Evolutionary conservation across 2,888 invertebrate species (phyloP).

Genomic region (Hypolimnas misippus): DNA sequence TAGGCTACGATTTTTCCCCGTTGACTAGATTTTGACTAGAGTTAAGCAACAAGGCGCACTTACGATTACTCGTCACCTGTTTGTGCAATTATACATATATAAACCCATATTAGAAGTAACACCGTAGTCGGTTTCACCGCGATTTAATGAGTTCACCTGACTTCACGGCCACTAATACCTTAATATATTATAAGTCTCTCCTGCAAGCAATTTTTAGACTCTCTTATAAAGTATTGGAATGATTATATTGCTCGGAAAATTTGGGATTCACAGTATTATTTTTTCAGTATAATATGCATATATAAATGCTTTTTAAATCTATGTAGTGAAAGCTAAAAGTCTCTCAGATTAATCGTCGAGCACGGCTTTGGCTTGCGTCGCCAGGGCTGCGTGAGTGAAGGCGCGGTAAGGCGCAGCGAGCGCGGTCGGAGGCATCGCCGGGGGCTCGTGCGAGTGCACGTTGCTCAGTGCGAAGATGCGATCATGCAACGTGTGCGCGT

Average conservation of each 20-base stretch:
- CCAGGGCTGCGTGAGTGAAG: conserved; percentile 50
- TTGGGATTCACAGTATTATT: not conserved
- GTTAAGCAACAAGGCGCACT: not conserved
- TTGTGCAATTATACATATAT: conserved; percentile 32
- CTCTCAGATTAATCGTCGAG: conserved; percentile 61
- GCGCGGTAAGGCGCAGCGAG: conserved; percentile 49
- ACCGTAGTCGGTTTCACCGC: not conserved
- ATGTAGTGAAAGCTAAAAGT: not conserved
- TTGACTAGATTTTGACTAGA: conserved; percentile 39
- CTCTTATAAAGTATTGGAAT: not conserved
- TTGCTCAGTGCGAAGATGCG: conserved; percentile 79
- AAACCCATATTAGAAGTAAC: conserved; percentile 10
- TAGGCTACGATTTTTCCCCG: conserved; percentile 14
- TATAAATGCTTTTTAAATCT: conserved; percentile 12
- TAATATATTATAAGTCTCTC: not conserved
- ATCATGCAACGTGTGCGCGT: conserved; percentile 79
- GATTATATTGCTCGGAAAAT: not conserved
- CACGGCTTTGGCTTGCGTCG: conserved; percentile 64
- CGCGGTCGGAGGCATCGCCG: conserved; percentile 49
- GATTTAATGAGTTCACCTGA: not conserved
- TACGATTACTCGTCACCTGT: conserved; percentile 11
- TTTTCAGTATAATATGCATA: conserved; percentile 6
- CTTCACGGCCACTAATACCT: not conserved
- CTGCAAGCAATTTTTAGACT: not conserved
- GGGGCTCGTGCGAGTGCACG: conserved; percentile 78